Conservation (phyloP, 1,140 invertebrate genomes). For the Calosoma granatense region DNA sequence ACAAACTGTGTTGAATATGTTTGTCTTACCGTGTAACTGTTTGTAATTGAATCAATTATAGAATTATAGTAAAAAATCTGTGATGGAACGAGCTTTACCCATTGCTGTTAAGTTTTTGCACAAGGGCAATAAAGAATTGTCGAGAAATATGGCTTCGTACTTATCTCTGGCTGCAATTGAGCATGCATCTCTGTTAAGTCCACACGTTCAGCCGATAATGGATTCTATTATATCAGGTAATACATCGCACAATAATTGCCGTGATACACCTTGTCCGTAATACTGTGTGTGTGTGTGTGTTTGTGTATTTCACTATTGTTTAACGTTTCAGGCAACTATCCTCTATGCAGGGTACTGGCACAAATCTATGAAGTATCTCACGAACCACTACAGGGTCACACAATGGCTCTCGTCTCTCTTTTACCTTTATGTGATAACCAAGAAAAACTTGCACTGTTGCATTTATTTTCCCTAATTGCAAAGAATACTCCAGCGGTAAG, state of each 20-base stretch:
- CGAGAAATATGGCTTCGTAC: constrained; percentile 82
- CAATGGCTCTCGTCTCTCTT: constrained; percentile 68
- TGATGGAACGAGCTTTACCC: constrained; percentile 83
- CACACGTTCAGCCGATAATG: constrained; percentile 81
- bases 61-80: constrained; percentile 78
- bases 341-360: constrained; percentile 71
- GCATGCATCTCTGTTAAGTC: constrained; percentile 71
- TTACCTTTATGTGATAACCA: constrained; percentile 70
- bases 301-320: no score
- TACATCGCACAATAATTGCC: no score
- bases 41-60: constrained; percentile 33
- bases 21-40: neutral
- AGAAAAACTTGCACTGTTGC: constrained; percentile 73
- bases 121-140: constrained; percentile 80
- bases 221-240: constrained; percentile 76
- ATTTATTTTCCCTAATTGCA: constrained; percentile 70
- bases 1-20: no score
- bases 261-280: no score
- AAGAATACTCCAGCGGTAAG: constrained; percentile 63
- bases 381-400: constrained; percentile 73
- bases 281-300: no score
- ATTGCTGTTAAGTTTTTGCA: constrained; percentile 85
- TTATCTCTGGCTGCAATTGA: constrained; percentile 86
- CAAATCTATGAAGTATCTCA: constrained; percentile 81
- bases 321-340: constrained; percentile 62